Evolutionary conservation across 2,797 vertebrate species (phyloP).

Genomic region (Pogoniulus pusillus): DNA sequence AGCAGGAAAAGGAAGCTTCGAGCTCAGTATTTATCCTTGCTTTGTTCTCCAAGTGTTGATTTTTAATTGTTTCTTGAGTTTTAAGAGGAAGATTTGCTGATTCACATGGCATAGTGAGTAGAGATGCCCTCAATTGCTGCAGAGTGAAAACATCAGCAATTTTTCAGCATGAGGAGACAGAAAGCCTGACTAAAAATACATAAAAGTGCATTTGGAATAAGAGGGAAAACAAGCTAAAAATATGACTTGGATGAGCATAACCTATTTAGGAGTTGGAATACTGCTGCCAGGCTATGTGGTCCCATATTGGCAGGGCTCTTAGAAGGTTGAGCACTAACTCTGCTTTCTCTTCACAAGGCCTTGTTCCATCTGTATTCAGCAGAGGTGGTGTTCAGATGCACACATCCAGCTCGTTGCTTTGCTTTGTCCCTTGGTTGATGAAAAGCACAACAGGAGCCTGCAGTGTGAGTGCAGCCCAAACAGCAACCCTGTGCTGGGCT

Average conservation of each 20-base stretch:
- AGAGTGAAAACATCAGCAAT: constrained; percentile 60
- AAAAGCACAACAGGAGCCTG: too few species aligned
- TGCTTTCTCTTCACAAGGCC: neutral
- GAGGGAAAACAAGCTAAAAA: constrained; percentile 29
- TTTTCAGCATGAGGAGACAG: constrained; percentile 59
- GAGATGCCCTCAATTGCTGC: constrained; percentile 52
- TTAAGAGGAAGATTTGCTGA: constrained; percentile 37
- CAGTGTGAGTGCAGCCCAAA: too few species aligned
- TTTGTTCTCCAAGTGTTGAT: neutral
- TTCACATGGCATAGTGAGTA: constrained; percentile 42
- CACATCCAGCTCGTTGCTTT: neutral
- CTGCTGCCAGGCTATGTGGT: neutral
- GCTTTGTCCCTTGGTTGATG: neutral
- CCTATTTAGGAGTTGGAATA: constrained; percentile 61
- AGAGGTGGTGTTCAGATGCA: neutral
- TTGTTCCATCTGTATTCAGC: neutral
- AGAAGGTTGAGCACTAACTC: neutral
- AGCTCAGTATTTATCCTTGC: constrained; percentile 15
- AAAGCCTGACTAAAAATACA: constrained; percentile 60
- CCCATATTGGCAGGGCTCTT: neutral
- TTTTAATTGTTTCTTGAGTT: neutral
- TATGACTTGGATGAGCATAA: constrained; percentile 58
- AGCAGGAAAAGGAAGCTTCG: neutral
- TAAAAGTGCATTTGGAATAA: constrained; percentile 54
- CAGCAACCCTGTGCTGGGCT: too few species aligned